Evolutionary conservation across 2,888 invertebrate genomes (phyloP), one percentile per base, ranked within the genome.

Genomic region (Neria commutata): DNA sequence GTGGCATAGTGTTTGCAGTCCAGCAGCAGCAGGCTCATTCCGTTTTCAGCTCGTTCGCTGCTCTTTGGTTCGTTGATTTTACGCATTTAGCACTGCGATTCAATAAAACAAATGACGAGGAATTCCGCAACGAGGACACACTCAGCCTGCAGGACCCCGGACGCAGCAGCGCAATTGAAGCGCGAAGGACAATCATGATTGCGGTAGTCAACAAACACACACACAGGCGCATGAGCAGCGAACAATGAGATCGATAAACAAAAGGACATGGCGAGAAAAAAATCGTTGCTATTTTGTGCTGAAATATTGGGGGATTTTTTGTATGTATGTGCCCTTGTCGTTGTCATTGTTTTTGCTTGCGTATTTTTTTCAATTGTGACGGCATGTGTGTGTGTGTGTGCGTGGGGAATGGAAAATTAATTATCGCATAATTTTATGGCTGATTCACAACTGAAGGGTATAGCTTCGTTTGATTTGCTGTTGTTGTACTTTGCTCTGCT

Each of bases 361-460:
- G n/a, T n/a, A n/a, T n/a, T n/a, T n/a, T n/a, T n/a, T n/a, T n/a
- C n/a, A n/a, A n/a, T n/a, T n/a, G n/a, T n/a, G n/a, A 40, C 37
- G 6, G 37, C 23, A 40, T 23, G n/a, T 23, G 6, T 53, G 47
- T 46, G 48, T 56, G 40, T 47, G 26, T 54, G 58, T 23, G 29
- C 21, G 23, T 40, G 57, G 53, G 23, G 62, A 65, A 67, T 69
- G 67, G 69, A 72, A 78, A 75, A 76, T 77, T 78, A 77, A 77
- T 77, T 77, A 77, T 77, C 75, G 71, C 77, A 77, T 73, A 78
- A 77, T 77, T 77, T 77, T 71, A 71, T 77, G 76, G 73, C 74
- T 77, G 76, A 76, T 68, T 76, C 75, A 69, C 71, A 70, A 68
- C 71, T 73, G 67, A 73, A 76, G 78, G 75, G 74, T 73, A 71